Evolutionary conservation across 1,140 invertebrate species (phyloP).

Genomic region (Physella acuta): DNA sequence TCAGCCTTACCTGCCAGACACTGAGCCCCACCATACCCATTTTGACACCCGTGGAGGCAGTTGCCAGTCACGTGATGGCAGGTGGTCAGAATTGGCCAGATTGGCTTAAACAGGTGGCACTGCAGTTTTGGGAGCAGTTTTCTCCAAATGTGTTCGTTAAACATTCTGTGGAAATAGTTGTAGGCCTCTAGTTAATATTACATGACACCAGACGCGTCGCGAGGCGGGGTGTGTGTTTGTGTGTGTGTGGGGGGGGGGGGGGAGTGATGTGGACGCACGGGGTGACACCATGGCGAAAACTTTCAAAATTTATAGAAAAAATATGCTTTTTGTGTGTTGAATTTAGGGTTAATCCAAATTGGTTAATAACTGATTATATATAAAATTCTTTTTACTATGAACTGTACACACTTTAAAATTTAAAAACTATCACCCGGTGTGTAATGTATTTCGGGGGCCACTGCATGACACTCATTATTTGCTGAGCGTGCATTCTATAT

Average conservation of each 20-base stretch:
- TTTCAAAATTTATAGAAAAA: neutral
- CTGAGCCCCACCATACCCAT: neutral
- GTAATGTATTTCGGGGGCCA: too few relatives aligned
- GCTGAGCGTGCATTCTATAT: too few relatives aligned
- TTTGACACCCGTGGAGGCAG: neutral
- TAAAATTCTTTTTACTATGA: too few relatives aligned
- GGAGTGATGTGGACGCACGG: too few relatives aligned
- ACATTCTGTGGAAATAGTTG: neutral
- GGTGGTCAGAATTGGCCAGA: neutral
- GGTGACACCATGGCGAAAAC: neutral
- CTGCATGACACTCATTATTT: too few relatives aligned
- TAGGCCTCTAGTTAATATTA: neutral
- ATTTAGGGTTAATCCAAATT: too few relatives aligned
- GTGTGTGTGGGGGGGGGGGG: too few relatives aligned
- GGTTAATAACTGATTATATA: too few relatives aligned
- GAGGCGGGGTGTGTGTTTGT: too few relatives aligned
- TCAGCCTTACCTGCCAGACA: neutral
- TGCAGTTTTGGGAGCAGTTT: neutral
- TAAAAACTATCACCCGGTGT: too few relatives aligned
- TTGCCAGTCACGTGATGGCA: neutral
- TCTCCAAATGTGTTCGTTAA: neutral
- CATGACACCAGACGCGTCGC: neutral
- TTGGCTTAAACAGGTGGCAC: neutral
- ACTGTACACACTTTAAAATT: too few relatives aligned
- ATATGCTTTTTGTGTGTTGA: neutral